A percentile compares a stretch with the other conserved stretches of the same genome.
Conservation (phyloP, 2,113 vertebrate species). For the Gambusia holbrooki region DNA sequence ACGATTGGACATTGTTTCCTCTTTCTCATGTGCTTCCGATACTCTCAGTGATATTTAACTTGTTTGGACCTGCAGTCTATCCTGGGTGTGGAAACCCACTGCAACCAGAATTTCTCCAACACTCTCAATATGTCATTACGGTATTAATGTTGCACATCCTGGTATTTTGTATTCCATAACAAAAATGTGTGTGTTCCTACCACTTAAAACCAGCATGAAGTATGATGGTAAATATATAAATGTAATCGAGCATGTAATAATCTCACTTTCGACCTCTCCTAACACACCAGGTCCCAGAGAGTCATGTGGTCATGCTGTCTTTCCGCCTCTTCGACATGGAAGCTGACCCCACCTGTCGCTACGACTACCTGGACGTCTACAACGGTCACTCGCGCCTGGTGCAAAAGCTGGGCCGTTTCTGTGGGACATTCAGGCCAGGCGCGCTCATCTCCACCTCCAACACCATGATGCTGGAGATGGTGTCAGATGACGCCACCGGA, state of each 20-base stretch:
- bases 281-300: slow-evolving; percentile 83
- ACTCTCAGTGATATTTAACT: too few species aligned
- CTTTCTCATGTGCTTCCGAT: too few species aligned
- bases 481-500: slow-evolving; percentile 80
- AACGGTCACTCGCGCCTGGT: slow-evolving; percentile 81
- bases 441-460: slow-evolving; percentile 87
- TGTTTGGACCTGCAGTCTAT: too few species aligned
- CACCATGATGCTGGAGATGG: slow-evolving; percentile 89
- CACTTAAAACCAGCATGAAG: neutral
- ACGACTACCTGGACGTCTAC: slow-evolving; percentile 88
- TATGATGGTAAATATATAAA: neutral
- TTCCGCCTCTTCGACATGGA: slow-evolving; percentile 92
- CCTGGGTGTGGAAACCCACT: too few species aligned
- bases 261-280: neutral
- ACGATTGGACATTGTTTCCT: too few species aligned
- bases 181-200: neutral
- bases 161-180: neutral
- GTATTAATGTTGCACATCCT: too few species aligned
- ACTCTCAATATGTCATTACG: too few species aligned
- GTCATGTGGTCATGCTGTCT: slow-evolving; percentile 88
- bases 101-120: too few species aligned
- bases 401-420: slow-evolving; percentile 88
- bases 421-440: slow-evolving; percentile 89
- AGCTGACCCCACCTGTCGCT: slow-evolving; percentile 87
- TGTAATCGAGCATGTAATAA: neutral